phyloP scores from a whole-genome alignment of 2,113 vertebrate species.

The Pteruthius melanotis region DNA sequence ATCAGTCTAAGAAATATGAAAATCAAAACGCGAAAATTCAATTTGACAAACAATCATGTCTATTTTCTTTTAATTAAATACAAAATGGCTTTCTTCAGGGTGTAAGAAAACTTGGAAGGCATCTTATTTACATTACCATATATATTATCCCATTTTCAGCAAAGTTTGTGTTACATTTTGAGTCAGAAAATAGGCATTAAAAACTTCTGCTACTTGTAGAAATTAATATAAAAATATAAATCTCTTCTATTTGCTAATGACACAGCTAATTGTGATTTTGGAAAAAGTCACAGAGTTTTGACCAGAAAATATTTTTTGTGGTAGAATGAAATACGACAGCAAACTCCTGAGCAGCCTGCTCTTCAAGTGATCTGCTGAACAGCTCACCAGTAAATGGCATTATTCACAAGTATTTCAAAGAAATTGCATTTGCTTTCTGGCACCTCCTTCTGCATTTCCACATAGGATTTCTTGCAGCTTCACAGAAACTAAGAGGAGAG shows the following conservation, averaged over 20 bases:
- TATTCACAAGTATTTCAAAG: not conserved
- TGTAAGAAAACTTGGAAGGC: not conserved
- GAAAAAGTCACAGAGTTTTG: not conserved
- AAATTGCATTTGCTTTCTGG: not conserved
- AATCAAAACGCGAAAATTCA: not conserved
- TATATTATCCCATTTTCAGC: not conserved
- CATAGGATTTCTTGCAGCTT: not conserved
- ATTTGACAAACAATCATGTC: not conserved
- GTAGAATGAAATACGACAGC: not conserved
- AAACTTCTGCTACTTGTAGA: not conserved
- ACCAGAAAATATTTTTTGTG: not conserved
- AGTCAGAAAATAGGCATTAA: not conserved
- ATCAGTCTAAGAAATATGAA: not conserved
- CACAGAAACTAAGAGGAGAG: not conserved
- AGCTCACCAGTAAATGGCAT: not conserved
- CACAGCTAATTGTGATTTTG: not conserved
- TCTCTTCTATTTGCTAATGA: not conserved
- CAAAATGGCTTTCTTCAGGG: not conserved
- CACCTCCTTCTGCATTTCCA: not conserved
- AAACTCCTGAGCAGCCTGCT: not conserved
- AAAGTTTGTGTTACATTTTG: not conserved
- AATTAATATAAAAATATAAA: not conserved
- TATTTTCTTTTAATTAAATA: not conserved
- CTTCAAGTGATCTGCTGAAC: not conserved
- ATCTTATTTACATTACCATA: not conserved